These are phyloP conservation scores for Sarcophaga variegata DNA, from an alignment of 2,888 invertebrate genomes.

Conservation along the genomic window DNA sequence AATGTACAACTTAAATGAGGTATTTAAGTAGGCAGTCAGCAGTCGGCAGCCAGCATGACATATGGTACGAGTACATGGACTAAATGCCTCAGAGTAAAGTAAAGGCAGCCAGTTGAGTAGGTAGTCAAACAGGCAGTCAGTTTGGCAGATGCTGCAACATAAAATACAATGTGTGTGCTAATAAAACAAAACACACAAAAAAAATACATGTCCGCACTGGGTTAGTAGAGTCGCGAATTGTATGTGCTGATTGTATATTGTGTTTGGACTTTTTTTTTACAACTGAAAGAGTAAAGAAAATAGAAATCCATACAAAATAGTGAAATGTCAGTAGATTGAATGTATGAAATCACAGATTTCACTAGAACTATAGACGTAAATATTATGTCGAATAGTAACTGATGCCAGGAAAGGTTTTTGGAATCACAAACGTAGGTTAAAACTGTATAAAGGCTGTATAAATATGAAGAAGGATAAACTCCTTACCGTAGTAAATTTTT, in stretches of 20 bases:
- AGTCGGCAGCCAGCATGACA: neutral
- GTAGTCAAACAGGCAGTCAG: neutral
- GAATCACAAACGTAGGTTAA: too few relatives aligned
- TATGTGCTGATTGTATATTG: conserved; percentile 23
- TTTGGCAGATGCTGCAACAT: conserved; percentile 39
- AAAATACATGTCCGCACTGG: conserved; percentile 48
- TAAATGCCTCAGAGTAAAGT: conserved; percentile 7
- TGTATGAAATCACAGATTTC: neutral
- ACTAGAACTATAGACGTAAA: too few relatives aligned
- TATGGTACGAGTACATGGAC: neutral
- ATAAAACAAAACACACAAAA: too few relatives aligned
- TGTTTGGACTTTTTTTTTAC: conserved; percentile 12
- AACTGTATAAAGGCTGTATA: too few relatives aligned
- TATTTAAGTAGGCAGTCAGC: conserved; percentile 49
- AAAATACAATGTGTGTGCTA: conserved; percentile 22
- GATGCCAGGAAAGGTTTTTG: too few relatives aligned
- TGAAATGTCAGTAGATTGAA: neutral
- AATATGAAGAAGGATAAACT: too few relatives aligned
- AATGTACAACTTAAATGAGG: conserved; percentile 49
- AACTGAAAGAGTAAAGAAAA: neutral
- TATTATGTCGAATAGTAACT: too few relatives aligned
- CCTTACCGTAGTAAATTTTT: too few relatives aligned
- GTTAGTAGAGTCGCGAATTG: conserved; percentile 62
- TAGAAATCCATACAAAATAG: neutral
- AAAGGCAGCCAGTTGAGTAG: conserved; percentile 38